Percentiles rank a stretch among this genome's conserved stretches.
Conservation (phyloP, 2,113 vertebrate genomes). For the Puma concolor region DNA sequence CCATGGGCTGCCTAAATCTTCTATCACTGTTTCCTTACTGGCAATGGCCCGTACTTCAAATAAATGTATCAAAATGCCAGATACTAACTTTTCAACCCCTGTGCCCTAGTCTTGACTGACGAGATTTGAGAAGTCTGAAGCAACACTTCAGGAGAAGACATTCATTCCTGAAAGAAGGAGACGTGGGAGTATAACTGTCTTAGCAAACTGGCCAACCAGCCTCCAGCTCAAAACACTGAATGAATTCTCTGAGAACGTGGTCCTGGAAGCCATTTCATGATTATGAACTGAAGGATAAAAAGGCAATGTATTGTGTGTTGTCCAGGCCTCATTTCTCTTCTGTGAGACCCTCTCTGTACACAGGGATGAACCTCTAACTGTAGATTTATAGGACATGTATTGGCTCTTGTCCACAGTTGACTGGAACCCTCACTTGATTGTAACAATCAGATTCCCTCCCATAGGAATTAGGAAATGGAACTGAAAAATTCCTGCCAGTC, state of each 20-base stretch:
- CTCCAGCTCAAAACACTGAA: background rate
- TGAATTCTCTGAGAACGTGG: no score
- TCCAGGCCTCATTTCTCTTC: background rate
- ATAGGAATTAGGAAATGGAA: conserved; percentile 1
- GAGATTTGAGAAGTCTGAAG: background rate
- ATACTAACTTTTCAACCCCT: background rate
- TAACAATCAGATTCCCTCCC: background rate
- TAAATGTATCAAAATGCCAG: background rate
- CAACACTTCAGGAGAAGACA: background rate
- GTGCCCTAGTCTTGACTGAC: background rate
- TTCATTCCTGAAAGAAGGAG: background rate
- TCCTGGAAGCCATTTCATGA: background rate
- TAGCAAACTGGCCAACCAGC: no score
- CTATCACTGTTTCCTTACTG: background rate
- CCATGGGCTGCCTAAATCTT: background rate
- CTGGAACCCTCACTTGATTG: background rate
- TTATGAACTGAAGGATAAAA: background rate
- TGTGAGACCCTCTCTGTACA: background rate
- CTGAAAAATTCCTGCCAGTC: conserved; percentile 10
- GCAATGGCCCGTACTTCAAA: background rate
- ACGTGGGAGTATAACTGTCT: background rate
- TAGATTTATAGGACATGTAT: background rate
- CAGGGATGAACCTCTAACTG: background rate
- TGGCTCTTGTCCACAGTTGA: background rate
- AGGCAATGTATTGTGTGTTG: rapidly evolving